Evolutionary conservation across 2,797 vertebrate genomes (phyloP), one percentile per base, ranked within the genome.

Genomic region (Clarias pachynema): DNA sequence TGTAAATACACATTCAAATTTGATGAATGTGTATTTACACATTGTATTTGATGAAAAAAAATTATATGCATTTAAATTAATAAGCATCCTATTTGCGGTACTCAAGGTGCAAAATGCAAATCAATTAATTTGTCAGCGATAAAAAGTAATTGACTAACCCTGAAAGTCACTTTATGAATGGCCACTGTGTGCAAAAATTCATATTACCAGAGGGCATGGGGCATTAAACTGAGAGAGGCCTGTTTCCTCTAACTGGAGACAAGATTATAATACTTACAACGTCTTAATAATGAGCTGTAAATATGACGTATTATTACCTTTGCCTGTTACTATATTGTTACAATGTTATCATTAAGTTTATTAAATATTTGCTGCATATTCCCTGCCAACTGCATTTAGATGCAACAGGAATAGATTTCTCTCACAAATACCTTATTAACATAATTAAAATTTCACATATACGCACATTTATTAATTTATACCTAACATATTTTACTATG

Each of bases 121-220:
- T 80, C 24, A 80, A 81, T 66, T 29, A 26, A 81, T 81, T 79
- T 62, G 57, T 34, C 77, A n/a, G 59, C 14, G 14, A 79, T 1
- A 26, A 12, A 40, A 12, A 40, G 22, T 79, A 49, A 65, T 49
- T 65, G 29, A 37, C 62, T 40, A 66, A 16, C 62, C 37, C n/a
- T 65, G 15, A 26, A 65, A 49, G 37, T 53, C 79, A 62, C 24
- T 40, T 8, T 24, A 4, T 22, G 22, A 62, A 79, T 62, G 22
- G 57, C 22, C 5, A 80, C 5, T 79, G 59, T 2, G 37, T 29
- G 37, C n/a, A 3, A 16, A 66, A 66, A 79, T 79, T 44, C 26
- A 49, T 63, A 65, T 49, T 4, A 49, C n/a, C 40, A 14, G 40
- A 31, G 60, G n/a, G 78, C 62, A 63, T 29, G 16, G 37, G 34